Percentiles rank a stretch among this genome's conserved stretches.
Evolutionary conservation across 2,797 vertebrate genomes (phyloP).

Genomic region (Macropodus opercularis): DNA sequence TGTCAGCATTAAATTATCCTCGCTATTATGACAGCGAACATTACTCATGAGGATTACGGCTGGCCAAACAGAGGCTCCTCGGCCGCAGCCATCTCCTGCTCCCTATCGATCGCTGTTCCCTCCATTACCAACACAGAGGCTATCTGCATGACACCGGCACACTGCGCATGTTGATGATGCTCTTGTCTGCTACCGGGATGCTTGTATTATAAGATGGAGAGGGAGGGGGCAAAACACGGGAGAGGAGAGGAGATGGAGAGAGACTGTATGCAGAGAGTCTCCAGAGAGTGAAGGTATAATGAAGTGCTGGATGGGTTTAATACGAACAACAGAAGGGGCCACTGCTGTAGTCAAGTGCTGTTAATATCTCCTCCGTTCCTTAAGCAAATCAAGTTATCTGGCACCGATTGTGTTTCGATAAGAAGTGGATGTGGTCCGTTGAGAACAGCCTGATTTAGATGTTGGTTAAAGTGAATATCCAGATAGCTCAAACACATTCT

Average conservation of each 20-base stretch:
- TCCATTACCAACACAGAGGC: slow-evolving; percentile 84
- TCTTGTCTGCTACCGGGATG: slow-evolving; percentile 74
- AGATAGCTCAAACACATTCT: slow-evolving; percentile 79
- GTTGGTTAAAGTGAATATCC: slow-evolving; percentile 81
- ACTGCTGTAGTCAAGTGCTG: slow-evolving; percentile 74
- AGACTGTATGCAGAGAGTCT: slow-evolving; percentile 81
- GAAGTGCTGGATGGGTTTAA: slow-evolving; percentile 84
- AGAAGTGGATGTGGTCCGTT: slow-evolving; percentile 79
- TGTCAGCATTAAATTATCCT: slow-evolving; percentile 94
- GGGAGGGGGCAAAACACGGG: slow-evolving; percentile 56
- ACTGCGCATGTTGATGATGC: slow-evolving; percentile 88
- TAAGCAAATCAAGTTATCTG: slow-evolving; percentile 86
- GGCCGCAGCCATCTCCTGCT: slow-evolving; percentile 82
- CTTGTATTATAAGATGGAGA: slow-evolving; percentile 66
- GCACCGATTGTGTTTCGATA: slow-evolving; percentile 77
- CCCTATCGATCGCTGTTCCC: slow-evolving; percentile 87
- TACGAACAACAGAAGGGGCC: slow-evolving; percentile 80
- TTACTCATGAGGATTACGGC: slow-evolving; percentile 94
- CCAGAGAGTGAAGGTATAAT: slow-evolving; percentile 82
- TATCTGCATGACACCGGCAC: slow-evolving; percentile 89
- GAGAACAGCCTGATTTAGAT: slow-evolving; percentile 82
- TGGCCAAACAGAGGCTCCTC: slow-evolving; percentile 79
- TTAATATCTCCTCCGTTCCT: slow-evolving; percentile 82
- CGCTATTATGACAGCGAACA: slow-evolving; percentile 96
- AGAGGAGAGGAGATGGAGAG: slow-evolving; percentile 81